Base-by-base conservation (phyloP, 2,797 vertebrate genomes). In the Euthynnus affinis region DNA sequence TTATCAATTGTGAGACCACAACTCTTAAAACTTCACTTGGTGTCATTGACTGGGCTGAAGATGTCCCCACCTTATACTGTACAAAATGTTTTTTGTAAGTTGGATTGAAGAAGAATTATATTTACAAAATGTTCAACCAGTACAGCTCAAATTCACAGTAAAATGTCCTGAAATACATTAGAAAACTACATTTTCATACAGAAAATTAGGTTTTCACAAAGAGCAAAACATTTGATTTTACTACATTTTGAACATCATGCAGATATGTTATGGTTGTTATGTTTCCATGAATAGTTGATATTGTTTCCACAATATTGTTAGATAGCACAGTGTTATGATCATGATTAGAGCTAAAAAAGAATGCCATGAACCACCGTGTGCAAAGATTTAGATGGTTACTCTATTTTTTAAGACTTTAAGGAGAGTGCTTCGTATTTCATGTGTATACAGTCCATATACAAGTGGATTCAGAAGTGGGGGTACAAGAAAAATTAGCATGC, bases 401-500 rank as follows among this genome's bases (percentile, higher is more conserved):
- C 44, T 88, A 0, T 68, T 88, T 61, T 73, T 87, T 0, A 91
- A 67, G 22, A 93, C 18, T 64, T 52, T 87, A 12, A 92, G 22
- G 2, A 95, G 42, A 22, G 89, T 92, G 48, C 37, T 85, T 72
- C 92, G 84, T 82, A 96, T 91, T 86, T 95, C 93, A 5, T 81
- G 89, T 15, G 94, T 92, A 44, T 95, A 93, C 9, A 96, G 60
- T 32, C 95, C 95, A 8, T 96, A 96, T 1, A 95, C 93, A 27
- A 95, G 78, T 9, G 95, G 95, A 88, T 96, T 96, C 25, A 95
- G 73, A 68, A 94, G 75, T 0, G 95, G 95, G 17, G 94, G 89
- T 2, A 96, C 71, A 9, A 94, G 52, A 81, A 95, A 95, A 66
- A 95, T 95, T 0, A 95, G 32, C 93, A 95, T 94, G 7, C 95